Evolutionary conservation across 2,888 invertebrate species (phyloP), one percentile per base, ranked within the genome.

Genomic region (Sarcophaga carnaria): DNA sequence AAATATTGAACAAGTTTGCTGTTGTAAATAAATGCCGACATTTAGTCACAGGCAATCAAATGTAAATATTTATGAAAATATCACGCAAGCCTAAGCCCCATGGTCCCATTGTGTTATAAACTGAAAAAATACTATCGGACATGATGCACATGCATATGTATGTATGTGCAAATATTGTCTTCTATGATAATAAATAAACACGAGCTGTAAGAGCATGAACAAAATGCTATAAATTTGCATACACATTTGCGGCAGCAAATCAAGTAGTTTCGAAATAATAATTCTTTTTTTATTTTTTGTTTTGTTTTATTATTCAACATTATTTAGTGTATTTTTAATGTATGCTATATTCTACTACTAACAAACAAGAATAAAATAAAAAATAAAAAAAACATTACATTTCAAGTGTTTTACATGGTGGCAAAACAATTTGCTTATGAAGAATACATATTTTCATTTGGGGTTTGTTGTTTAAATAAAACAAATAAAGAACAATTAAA

Each of bases 191-290:
- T 71, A 77, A 77, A 83, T 66, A 60, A 64, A 74, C 37, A 37
- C 37, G 8, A 49, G 14, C 22, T 72, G 77, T n/a, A 71, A 54
- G 74, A 66, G 74, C 63, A 37, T 37, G 37, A 37, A 54, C 17
- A 54, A 75, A 17, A 17, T 74, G 54, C 12, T 69, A 59, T 81
- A 70, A 74, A 85, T 85, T 81, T 85, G 85, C 81, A 85, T 81
- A 84, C 71, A 80, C 64, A 76, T 71, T 84, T 80, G 76, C 60
- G 66, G 37, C 80, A 71, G 37, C 84, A 85, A 74, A 78, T 85
- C 81, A 81, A 81, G 74, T 85, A 60, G 78, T 82, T 85, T 66
- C 75, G 47, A 85, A 78, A 85, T n/a, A 81, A 74, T 81, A 77
- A 67, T 62, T 37, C 37, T 37, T 37, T 37, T 27, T 37, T 37